Conservation (phyloP, 1,140 invertebrate genomes). For the Spodoptera litura region DNA sequence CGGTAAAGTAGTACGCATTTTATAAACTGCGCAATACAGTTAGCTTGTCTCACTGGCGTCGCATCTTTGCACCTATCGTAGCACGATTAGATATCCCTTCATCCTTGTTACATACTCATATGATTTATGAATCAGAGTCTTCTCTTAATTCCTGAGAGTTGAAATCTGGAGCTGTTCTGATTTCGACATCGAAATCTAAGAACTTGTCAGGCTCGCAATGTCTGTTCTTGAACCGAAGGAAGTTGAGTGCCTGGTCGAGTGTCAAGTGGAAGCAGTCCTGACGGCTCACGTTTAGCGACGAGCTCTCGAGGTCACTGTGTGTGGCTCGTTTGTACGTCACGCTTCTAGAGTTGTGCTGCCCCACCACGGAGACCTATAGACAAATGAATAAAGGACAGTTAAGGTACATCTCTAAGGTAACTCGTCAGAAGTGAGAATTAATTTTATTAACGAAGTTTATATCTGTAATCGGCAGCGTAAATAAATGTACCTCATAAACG, state of each 20-base stretch:
- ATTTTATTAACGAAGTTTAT: too few relatives aligned
- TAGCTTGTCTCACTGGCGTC: too few relatives aligned
- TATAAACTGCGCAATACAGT: background rate
- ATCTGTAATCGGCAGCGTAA: background rate
- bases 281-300: slow-evolving; percentile 62
- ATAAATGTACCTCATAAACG: slow-evolving; percentile 64
- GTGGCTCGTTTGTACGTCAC: slow-evolving; percentile 68
- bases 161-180: slow-evolving; percentile 49
- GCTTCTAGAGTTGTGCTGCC: slow-evolving; percentile 64
- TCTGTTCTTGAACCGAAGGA: slow-evolving; percentile 64
- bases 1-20: too few relatives aligned
- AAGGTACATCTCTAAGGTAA: too few relatives aligned
- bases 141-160: slow-evolving; percentile 21
- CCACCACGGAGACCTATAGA: slow-evolving; percentile 65
- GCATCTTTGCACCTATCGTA: background rate
- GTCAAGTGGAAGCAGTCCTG: slow-evolving; percentile 80
- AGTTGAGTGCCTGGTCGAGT: slow-evolving; percentile 73
- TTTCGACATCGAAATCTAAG: slow-evolving; percentile 68
- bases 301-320: slow-evolving; percentile 76
- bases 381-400: background rate
- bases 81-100: background rate
- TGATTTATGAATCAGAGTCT: slow-evolving; percentile 4
- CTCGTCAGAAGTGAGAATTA: too few relatives aligned
- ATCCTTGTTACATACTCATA: background rate
- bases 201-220: slow-evolving; percentile 66